Percentiles rank a stretch among this genome's conserved stretches.
Evolutionary conservation across 1,140 invertebrate species (phyloP).

Genomic region (Drosophila fuyamai): DNA sequence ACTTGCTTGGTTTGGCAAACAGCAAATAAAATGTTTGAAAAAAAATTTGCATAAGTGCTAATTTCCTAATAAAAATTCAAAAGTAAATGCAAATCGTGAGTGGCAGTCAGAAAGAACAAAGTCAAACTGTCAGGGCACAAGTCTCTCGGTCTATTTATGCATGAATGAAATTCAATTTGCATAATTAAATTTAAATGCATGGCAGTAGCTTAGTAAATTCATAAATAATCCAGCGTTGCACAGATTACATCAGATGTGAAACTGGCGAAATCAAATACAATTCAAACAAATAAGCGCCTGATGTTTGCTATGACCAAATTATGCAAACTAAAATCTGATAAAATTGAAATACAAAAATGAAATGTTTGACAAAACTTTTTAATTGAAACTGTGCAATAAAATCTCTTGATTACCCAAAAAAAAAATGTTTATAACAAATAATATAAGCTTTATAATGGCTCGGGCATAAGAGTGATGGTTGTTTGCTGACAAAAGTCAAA

Average conservation of each 20-base stretch:
- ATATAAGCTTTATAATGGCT: background rate
- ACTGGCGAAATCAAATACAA: slow-evolving; percentile 42
- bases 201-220: slow-evolving; percentile 41
- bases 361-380: slow-evolving; percentile 1
- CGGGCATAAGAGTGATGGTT: slow-evolving; percentile 22
- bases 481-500: slow-evolving; percentile 18
- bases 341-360: slow-evolving; percentile 3
- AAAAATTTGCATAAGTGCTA: slow-evolving; percentile 73
- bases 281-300: slow-evolving; percentile 39
- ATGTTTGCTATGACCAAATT: slow-evolving; percentile 30
- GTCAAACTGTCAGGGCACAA: slow-evolving; percentile 32
- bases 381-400: background rate
- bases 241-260: slow-evolving; percentile 26
- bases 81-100: slow-evolving; percentile 69
- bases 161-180: slow-evolving; percentile 74
- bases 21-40: slow-evolving; percentile 45
- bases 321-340: slow-evolving; percentile 42
- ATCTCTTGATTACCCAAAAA: background rate
- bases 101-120: slow-evolving; percentile 1
- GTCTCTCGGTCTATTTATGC: slow-evolving; percentile 61
- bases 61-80: slow-evolving; percentile 75
- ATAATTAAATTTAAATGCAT: slow-evolving; percentile 77
- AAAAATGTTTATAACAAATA: background rate
- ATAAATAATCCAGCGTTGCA: slow-evolving; percentile 36
- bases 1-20: slow-evolving; percentile 31